Evolutionary conservation across 1,140 invertebrate species (phyloP).

Genomic region (Leptoteleia sp.): DNA sequence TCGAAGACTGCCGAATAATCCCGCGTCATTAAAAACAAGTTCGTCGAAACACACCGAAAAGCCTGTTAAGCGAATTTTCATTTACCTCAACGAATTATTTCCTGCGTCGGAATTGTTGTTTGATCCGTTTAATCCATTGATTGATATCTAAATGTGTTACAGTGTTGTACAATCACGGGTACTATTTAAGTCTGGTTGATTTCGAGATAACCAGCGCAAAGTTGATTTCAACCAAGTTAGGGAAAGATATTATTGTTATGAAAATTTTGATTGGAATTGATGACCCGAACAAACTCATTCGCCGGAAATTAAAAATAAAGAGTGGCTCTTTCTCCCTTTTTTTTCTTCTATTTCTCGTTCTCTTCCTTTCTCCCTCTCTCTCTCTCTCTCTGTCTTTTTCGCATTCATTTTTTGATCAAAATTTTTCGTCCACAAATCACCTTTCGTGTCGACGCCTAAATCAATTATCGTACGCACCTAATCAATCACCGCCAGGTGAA

Average conservation of each 20-base stretch:
- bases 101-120: constrained; percentile 64
- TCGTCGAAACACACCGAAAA: constrained; percentile 53
- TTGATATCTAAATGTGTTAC: constrained; percentile 66
- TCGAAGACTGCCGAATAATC: constrained; percentile 54
- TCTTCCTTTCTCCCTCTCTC: no score
- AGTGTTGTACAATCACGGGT: constrained; percentile 59
- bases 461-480: no score
- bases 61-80: constrained; percentile 61
- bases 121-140: constrained; percentile 66
- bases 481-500: no score
- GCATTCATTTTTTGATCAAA: no score
- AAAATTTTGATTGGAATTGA: constrained; percentile 31
- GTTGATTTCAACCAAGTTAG: constrained; percentile 51
- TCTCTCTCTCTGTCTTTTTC: no score
- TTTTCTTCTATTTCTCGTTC: no score
- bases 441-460: no score
- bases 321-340: no score
- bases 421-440: no score
- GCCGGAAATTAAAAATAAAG: no score
- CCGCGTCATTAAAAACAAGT: constrained; percentile 60
- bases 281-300: no score
- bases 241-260: constrained; percentile 50
- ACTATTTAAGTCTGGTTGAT: constrained; percentile 64
- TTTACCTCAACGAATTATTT: constrained; percentile 66
- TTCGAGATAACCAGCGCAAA: constrained; percentile 53